phyloP scores from a whole-genome alignment of 2,888 invertebrate genomes.

The Asteroscopus sphinx region DNA sequence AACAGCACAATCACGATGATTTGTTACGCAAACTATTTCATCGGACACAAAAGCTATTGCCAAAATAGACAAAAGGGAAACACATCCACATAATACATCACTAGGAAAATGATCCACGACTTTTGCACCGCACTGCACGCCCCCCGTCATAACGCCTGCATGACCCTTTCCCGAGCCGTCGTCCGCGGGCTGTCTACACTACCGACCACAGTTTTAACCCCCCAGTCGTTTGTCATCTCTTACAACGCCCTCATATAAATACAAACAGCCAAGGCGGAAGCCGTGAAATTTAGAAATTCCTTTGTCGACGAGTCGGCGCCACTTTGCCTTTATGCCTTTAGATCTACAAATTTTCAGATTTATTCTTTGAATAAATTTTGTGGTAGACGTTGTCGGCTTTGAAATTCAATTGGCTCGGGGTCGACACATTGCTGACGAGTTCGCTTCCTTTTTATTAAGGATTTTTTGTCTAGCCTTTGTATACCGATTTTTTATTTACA shows the following conservation, averaged over 20 bases:
- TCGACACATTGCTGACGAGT: constrained; percentile 87
- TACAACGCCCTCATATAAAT: constrained; percentile 85
- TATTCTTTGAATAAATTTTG: constrained; percentile 90
- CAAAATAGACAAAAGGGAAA: constrained; percentile 42
- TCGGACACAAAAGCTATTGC: constrained; percentile 15
- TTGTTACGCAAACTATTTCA: constrained; percentile 41
- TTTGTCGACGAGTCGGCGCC: constrained; percentile 87
- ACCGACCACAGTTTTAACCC: constrained; percentile 64
- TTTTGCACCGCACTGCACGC: constrained; percentile 42
- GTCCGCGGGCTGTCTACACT: constrained; percentile 47
- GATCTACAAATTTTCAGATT: constrained; percentile 90
- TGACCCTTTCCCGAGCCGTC: constrained; percentile 44
- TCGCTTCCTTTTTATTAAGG: constrained; percentile 78
- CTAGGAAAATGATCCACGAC: constrained; percentile 40
- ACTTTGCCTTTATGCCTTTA: constrained; percentile 86
- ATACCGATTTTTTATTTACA: constrained; percentile 59
- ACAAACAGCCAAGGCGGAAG: constrained; percentile 88
- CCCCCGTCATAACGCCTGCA: constrained; percentile 35
- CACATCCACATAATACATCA: constrained; percentile 44
- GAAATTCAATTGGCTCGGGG: constrained; percentile 89
- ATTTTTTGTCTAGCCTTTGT: constrained; percentile 70
- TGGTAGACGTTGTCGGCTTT: constrained; percentile 88
- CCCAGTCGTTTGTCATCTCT: constrained; percentile 86
- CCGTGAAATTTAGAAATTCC: constrained; percentile 90
- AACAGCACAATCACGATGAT: constrained; percentile 37